Conservation (phyloP, 2,113 vertebrate genomes). For the Tonatia bakeri region DNA sequence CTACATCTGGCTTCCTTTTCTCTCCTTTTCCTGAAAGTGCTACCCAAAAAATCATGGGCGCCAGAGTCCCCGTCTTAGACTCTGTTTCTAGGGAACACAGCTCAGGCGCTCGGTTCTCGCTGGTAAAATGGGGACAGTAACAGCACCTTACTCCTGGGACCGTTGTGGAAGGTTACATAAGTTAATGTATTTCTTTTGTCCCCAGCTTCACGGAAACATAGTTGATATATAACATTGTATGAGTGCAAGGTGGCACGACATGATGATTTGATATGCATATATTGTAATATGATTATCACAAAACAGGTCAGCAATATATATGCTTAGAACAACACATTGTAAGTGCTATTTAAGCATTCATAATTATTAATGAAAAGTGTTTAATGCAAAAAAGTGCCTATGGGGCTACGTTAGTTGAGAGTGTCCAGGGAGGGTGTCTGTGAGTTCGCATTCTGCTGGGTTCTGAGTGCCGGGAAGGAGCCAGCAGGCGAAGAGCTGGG, state of each 20-base stretch:
- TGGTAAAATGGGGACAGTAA: background rate
- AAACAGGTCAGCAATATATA: background rate
- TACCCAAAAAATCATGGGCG: background rate
- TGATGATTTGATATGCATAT: background rate
- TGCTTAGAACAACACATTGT: background rate
- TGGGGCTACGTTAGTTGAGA: background rate
- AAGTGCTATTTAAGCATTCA: background rate
- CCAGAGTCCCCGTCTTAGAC: background rate
- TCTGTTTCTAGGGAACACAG: background rate
- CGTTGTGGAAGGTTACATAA: background rate
- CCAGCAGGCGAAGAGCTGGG: background rate
- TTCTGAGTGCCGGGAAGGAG: background rate
- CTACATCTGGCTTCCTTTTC: background rate
- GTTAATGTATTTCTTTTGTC: background rate
- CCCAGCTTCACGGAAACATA: background rate
- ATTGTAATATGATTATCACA: background rate
- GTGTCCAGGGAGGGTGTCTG: background rate
- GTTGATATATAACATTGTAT: background rate
- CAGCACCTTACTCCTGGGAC: background rate
- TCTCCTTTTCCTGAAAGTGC: background rate
- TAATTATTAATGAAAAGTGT: background rate
- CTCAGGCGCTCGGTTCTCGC: background rate
- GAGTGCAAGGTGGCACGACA: background rate
- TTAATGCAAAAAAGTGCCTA: background rate
- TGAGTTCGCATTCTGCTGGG: background rate